phyloP scores from a whole-genome alignment of 2,888 invertebrate species.

The Sclerodermus sp. region DNA sequence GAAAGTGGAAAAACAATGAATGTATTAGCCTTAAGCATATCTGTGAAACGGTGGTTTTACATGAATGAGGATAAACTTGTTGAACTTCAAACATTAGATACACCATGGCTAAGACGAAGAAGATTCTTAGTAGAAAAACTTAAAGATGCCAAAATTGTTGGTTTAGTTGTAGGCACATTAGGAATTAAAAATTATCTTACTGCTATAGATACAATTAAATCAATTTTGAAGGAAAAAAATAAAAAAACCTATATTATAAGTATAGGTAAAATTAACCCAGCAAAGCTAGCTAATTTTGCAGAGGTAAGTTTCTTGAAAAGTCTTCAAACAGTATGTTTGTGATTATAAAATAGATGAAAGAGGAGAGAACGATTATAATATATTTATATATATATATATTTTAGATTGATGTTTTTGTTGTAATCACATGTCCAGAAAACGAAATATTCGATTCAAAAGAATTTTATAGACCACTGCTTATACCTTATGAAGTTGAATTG shows the following conservation, averaged over 20 bases:
- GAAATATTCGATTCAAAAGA: conserved; percentile 81
- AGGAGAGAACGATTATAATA: background rate
- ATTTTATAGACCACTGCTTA: conserved; percentile 87
- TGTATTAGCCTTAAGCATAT: conserved; percentile 62
- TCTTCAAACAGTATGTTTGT: too few relatives aligned
- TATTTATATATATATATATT: too few relatives aligned
- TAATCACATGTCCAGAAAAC: conserved; percentile 90
- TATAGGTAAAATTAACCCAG: conserved; percentile 92
- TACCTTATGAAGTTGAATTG: conserved; percentile 89
- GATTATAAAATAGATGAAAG: background rate
- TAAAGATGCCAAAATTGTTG: conserved; percentile 84
- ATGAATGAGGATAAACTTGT: conserved; percentile 59
- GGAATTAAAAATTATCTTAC: conserved; percentile 79
- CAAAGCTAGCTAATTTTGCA: conserved; percentile 93
- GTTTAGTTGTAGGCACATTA: conserved; percentile 89
- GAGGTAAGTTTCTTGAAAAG: too few relatives aligned
- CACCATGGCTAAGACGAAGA: conserved; percentile 75
- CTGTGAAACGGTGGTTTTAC: conserved; percentile 64
- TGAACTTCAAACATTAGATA: conserved; percentile 56
- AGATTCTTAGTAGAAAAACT: conserved; percentile 86
- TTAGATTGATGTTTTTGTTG: conserved; percentile 87
- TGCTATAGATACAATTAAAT: conserved; percentile 74
- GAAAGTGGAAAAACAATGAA: conserved; percentile 67
- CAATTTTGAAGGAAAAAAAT: conserved; percentile 67
- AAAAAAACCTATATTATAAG: conserved; percentile 91